phyloP scores from a whole-genome alignment of 1,140 invertebrate species.

The Helicorthomorpha holstii region DNA sequence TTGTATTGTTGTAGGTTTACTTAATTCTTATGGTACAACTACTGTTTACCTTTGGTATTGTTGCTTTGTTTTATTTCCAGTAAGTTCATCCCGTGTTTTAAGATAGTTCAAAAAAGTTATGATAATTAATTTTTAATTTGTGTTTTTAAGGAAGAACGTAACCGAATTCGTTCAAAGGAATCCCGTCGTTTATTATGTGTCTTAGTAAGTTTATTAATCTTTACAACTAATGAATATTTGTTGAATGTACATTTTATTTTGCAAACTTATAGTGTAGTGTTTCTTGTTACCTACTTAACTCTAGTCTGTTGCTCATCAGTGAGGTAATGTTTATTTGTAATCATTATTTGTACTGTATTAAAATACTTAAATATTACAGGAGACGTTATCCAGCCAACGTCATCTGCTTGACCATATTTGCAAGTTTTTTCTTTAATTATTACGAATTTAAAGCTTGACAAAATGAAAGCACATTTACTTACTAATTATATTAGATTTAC shows the following conservation, averaged over 20 bases:
- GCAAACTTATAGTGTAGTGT: constrained; percentile 19
- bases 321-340: constrained; percentile 12
- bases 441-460: too few relatives aligned
- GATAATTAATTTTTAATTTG: too few relatives aligned
- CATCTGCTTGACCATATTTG: constrained; percentile 32
- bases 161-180: too few relatives aligned
- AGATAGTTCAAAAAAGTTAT: constrained; percentile 10
- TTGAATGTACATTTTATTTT: too few relatives aligned
- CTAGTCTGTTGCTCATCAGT: constrained; percentile 25
- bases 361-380: constrained; percentile 9
- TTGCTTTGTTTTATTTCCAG: constrained; percentile 11
- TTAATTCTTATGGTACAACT: constrained; percentile 12
- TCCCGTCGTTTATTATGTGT: too few relatives aligned
- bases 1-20: constrained; percentile 11
- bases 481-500: too few relatives aligned
- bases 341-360: background rate
- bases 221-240: too few relatives aligned
- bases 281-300: constrained; percentile 26
- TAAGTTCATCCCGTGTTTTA: constrained; percentile 4
- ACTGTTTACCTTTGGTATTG: constrained; percentile 11
- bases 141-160: too few relatives aligned
- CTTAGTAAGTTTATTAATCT: too few relatives aligned
- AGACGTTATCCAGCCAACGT: constrained; percentile 31
- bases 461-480: too few relatives aligned
- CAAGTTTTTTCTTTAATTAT: constrained; percentile 21